Conservation (phyloP, 1,140 invertebrate genomes). For the Drosophila pectinifera region DNA sequence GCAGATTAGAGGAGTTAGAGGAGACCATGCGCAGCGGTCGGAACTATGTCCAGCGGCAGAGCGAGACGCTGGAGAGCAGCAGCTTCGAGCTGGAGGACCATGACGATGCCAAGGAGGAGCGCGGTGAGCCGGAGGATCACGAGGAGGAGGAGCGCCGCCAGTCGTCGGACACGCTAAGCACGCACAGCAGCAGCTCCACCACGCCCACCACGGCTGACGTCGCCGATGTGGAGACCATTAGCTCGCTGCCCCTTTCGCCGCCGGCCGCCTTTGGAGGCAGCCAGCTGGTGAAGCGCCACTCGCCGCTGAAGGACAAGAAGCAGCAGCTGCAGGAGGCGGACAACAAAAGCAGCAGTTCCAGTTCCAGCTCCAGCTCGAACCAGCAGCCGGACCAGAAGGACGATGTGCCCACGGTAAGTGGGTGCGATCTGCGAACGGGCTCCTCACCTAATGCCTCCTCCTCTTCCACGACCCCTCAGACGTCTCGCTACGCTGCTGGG, state of each 20-base stretch:
- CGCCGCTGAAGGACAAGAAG: slow-evolving; percentile 21
- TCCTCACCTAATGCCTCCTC: slow-evolving; percentile 28
- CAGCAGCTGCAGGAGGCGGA: slow-evolving; percentile 12
- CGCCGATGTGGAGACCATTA: slow-evolving; percentile 72
- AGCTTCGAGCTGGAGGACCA: slow-evolving; percentile 76
- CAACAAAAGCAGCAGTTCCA: slow-evolving; percentile 17
- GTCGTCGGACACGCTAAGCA: slow-evolving; percentile 68
- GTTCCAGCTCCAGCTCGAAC: slow-evolving; percentile 7
- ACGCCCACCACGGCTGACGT: slow-evolving; percentile 81
- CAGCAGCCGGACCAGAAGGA: slow-evolving; percentile 53
- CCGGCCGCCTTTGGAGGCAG: slow-evolving; percentile 30
- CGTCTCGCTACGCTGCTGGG: slow-evolving; percentile 60
- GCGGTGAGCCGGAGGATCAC: slow-evolving; percentile 9
- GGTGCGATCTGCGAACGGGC: neutral
- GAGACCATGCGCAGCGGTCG: slow-evolving; percentile 57
- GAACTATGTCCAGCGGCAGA: slow-evolving; percentile 50
- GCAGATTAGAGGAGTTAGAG: slow-evolving; percentile 12
- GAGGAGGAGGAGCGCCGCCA: slow-evolving; percentile 39
- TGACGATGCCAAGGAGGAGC: slow-evolving; percentile 45
- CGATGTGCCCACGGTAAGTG: slow-evolving; percentile 70
- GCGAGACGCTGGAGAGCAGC: slow-evolving; percentile 46
- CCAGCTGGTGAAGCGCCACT: slow-evolving; percentile 51
- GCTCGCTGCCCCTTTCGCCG: slow-evolving; percentile 60
- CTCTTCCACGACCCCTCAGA: slow-evolving; percentile 54
- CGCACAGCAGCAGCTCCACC: slow-evolving; percentile 72